Base-by-base conservation (phyloP, 1,140 invertebrate genomes). In the Cherax quadricarinatus region DNA sequence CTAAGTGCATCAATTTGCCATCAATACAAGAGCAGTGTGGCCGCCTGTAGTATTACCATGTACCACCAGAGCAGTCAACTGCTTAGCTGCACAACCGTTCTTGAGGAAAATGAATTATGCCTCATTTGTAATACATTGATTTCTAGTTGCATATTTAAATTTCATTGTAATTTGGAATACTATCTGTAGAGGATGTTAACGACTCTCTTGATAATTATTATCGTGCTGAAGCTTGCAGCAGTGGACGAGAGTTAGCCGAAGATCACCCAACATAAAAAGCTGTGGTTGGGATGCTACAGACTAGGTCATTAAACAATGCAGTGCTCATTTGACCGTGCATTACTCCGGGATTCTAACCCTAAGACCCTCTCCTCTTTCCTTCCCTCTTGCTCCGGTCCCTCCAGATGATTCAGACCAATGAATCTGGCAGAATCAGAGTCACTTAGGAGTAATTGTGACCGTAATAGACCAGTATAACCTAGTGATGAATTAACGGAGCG, bases 401-500 rank as follows among this genome's bases (percentile, higher is more conserved):
- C 53, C 75, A 51, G 66, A 51, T 78, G 86, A 80, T 80, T 88
- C 51, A 41, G 86, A 57, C 49, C 86, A 53, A 88, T 88, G 86
- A 79, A 87, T 87, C 87, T 53, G 24, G 66, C 89, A 79, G 70
- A 91, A 85, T 24, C 89, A 49, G 82, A 91, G 89, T 91, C 89
- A 91, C 89, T 91, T 91, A 91, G 73, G 83, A n/a, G 89, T 91
- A 91, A 91, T 91, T 91, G 89, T 91, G 82, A 86, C 83, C 89
- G 89, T 91, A 91, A 91, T 91, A 91, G 89, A 86, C 89, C 83
- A 79, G 89, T 78, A 91, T 85, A 91, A 83, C 73, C 21, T 86
- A 62, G 81, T 85, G 89, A 86, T 85, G 89, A 91, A 91, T 91
- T 79, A 91, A 91, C 89, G 30, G 82, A 91, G 81, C 83, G 49